Evolutionary conservation across 2,797 vertebrate genomes (phyloP), one percentile per base, ranked within the genome.

Genomic region (Pelodytes ibericus): DNA sequence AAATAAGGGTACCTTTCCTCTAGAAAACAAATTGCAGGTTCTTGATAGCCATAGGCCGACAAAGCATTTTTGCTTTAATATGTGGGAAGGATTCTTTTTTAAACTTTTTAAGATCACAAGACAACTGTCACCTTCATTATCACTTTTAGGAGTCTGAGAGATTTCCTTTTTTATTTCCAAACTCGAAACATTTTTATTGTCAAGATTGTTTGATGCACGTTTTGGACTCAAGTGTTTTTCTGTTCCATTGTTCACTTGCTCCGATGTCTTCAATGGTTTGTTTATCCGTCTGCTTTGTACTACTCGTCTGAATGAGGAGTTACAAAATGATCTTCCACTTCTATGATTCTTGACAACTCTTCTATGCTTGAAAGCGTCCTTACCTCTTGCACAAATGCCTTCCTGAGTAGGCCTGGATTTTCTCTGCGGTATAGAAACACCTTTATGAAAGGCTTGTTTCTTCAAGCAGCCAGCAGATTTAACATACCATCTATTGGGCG

Each of bases 1-100:
- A 91, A 92, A 89, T 85, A 86, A 83, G 86, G 86, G 88, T 81
- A 81, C 86, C 84, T 87, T 91, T 84, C 87, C 87, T 81, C 86
- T 89, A 87, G 81, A 85, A 74, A 84, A 85, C 76, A 83, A 86
- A 36, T 84, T 88, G 87, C 89, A 89, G 80, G 80, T 89, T 87
- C 78, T 85, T 82, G 82, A 71, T 71, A 83, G 82, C 88, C 82
- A 88, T 80, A 74, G 85, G 79, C 81, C 80, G 81, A 83, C 80
- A 82, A 84, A 88, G 81, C 87, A 82, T 85, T 84, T 86, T 74
- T 78, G 83, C 64, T 87, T 85, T 3, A 62, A 75, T 9, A 85
- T 71, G 81, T 36, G 77, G 64, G 11, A 80, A 71, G 56, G 83
- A 66, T 74, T 84, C 83, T 86, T 90, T 83, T 84, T 83, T 73